Percentiles rank a stretch among this genome's conserved stretches.
phyloP scores from a whole-genome alignment of 2,888 invertebrate species.

The Linnaemya tessellans region DNA sequence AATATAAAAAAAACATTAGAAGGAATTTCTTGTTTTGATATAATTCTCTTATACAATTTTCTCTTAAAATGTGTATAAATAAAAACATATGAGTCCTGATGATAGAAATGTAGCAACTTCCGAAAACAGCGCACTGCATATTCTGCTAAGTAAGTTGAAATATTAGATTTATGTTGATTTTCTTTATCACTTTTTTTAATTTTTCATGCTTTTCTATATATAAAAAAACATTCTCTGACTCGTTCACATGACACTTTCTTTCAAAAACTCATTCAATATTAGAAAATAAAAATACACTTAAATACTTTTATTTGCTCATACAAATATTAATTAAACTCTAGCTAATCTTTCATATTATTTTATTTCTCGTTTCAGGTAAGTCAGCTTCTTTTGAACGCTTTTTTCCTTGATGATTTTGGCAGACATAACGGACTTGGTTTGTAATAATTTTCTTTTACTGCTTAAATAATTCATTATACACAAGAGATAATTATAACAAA shows the following conservation, averaged over 20 bases:
- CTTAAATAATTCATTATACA: constrained; percentile 10
- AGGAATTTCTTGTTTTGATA: too few relatives aligned
- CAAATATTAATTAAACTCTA: constrained; percentile 8
- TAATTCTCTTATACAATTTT: too few relatives aligned
- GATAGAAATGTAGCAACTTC: too few relatives aligned
- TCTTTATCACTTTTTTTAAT: too few relatives aligned
- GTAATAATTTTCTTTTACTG: not conserved
- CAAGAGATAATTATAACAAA: constrained; percentile 3
- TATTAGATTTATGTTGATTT: too few relatives aligned
- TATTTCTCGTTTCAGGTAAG: constrained; percentile 57
- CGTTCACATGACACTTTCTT: not conserved
- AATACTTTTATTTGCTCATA: constrained; percentile 17
- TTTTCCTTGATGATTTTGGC: not conserved
- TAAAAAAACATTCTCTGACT: too few relatives aligned
- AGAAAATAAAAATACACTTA: not conserved
- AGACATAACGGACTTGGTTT: not conserved
- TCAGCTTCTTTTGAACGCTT: not conserved
- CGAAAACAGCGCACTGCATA: too few relatives aligned
- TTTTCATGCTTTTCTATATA: too few relatives aligned
- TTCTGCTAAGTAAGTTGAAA: too few relatives aligned
- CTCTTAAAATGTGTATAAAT: too few relatives aligned
- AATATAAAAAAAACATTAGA: too few relatives aligned
- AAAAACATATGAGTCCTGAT: too few relatives aligned
- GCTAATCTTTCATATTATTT: constrained; percentile 10
- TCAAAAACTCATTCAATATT: not conserved